phyloP scores from a whole-genome alignment of 2,888 invertebrate species.

The Cryptus viduatorius region DNA sequence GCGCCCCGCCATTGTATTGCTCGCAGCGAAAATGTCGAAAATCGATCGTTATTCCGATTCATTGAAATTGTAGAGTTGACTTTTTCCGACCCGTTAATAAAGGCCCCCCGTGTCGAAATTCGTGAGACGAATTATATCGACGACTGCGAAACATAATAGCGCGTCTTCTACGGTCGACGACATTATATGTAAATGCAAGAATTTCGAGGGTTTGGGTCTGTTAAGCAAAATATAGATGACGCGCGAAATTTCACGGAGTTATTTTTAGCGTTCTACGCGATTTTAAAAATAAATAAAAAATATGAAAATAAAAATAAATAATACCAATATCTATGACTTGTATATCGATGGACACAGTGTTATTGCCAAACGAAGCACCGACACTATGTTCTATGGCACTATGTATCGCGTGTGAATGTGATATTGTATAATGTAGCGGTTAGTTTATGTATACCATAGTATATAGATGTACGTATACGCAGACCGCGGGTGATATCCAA shows the following conservation, averaged over 20 bases:
- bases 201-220: too few relatives aligned
- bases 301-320: background rate
- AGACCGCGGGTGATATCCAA: conserved; percentile 27
- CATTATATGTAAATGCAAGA: too few relatives aligned
- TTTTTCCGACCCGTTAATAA: background rate
- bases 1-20: background rate
- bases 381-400: conserved; percentile 13
- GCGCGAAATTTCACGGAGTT: too few relatives aligned
- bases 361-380: conserved; percentile 40
- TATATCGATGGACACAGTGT: background rate
- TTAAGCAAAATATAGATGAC: too few relatives aligned
- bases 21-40: conserved; percentile 38
- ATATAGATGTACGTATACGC: conserved; percentile 2
- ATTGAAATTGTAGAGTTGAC: conserved; percentile 60
- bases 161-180: too few relatives aligned
- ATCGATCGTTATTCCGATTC: conserved; percentile 64
- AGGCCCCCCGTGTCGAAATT: background rate
- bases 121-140: background rate
- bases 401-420: background rate
- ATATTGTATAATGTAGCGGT: conserved; percentile 36
- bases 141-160: too few relatives aligned
- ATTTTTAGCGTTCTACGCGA: background rate
- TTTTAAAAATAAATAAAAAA: background rate
- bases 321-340: conserved; percentile 22
- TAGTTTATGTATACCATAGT: conserved; percentile 17